Evolutionary conservation across 2,113 vertebrate genomes (phyloP).

Genomic region (Donacobius atricapilla): DNA sequence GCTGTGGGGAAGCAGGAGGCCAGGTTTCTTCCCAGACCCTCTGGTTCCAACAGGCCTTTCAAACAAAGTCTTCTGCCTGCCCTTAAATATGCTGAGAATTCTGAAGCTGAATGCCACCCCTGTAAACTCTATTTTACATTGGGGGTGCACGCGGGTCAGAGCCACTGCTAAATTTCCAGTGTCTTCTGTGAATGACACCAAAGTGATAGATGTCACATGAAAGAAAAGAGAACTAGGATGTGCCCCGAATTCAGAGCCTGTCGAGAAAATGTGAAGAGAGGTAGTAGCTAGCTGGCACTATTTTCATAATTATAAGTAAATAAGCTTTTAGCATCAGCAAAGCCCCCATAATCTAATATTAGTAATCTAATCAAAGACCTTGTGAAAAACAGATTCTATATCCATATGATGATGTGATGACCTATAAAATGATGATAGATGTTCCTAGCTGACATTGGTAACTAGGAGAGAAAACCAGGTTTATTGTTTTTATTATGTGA

Average conservation of each 20-base stretch:
- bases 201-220: not conserved
- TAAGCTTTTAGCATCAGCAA: conserved; percentile 59
- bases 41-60: not conserved
- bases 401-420: conserved; percentile 52
- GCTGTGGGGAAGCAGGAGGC: not conserved
- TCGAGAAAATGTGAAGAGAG: not conserved
- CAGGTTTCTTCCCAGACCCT: not conserved
- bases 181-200: not conserved
- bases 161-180: not conserved
- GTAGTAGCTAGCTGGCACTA: conserved; percentile 3
- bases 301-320: conserved; percentile 57
- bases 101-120: not conserved
- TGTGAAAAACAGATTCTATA: conserved; percentile 61
- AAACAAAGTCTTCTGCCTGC: not conserved
- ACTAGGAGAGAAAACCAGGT: not conserved
- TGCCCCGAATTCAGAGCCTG: not conserved
- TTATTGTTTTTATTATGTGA: not conserved
- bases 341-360: conserved; percentile 58
- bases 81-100: not conserved
- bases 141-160: not conserved
- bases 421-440: conserved; percentile 57
- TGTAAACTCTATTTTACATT: not conserved
- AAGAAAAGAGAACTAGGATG: not conserved
- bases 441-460: not conserved
- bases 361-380: conserved; percentile 60